Evolutionary conservation across 2,888 invertebrate genomes (phyloP).

Genomic region (Galeruca laticollis): DNA sequence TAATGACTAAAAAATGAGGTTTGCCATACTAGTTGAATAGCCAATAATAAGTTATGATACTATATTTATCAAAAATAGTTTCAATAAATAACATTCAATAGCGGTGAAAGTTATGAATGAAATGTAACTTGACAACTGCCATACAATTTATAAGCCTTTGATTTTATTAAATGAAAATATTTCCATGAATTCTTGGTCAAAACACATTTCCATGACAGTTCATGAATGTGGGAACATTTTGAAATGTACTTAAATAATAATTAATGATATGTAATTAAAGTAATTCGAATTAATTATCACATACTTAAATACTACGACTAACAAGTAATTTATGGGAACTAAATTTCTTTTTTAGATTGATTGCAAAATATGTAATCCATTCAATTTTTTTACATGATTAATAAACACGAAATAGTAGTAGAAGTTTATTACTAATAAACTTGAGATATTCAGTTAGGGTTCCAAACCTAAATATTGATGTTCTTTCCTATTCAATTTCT

Average conservation of each 20-base stretch:
- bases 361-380: neutral
- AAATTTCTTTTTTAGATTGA: conserved; percentile 2
- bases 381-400: neutral
- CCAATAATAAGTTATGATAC: neutral
- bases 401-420: no score
- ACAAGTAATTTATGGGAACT: neutral
- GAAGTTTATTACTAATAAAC: no score
- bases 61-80: neutral
- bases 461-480: no score
- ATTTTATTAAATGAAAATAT: neutral
- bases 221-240: neutral
- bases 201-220: neutral
- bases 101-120: neutral
- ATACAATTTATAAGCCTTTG: neutral
- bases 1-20: no score
- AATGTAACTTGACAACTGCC: neutral
- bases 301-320: neutral
- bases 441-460: no score
- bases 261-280: conserved; percentile 4
- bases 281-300: neutral
- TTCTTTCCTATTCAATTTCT: no score
- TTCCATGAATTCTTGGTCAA: neutral
- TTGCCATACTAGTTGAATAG: no score
- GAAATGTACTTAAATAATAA: neutral
- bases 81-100: neutral